Percentiles rank a stretch among this genome's conserved stretches.
phyloP scores from a whole-genome alignment of 2,113 vertebrate genomes.

The Crotalus horridus region DNA sequence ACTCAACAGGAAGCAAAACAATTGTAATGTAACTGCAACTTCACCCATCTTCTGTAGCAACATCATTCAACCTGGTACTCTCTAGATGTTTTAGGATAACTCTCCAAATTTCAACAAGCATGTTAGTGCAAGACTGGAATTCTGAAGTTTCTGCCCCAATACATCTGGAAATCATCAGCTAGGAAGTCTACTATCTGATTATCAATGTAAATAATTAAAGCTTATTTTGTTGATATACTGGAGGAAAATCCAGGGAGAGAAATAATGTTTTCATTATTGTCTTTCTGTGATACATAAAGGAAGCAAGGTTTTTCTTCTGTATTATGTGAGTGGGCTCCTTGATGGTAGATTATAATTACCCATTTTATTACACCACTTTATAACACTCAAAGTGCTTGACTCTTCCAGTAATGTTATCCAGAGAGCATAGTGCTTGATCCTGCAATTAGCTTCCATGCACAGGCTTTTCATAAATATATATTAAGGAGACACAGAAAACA shows the following conservation, averaged over 20 bases:
- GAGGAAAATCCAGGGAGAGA: background rate
- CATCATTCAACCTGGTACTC: background rate
- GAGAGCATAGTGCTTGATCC: background rate
- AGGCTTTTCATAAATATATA: slow-evolving; percentile 11
- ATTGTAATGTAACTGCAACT: background rate
- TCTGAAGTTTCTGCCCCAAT: background rate
- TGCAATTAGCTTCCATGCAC: background rate
- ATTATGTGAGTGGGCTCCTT: background rate
- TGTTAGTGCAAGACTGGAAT: background rate
- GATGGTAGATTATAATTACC: slow-evolving; percentile 12
- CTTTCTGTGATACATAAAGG: background rate
- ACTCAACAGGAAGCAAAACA: background rate
- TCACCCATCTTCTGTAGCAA: background rate
- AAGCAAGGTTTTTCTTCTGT: background rate
- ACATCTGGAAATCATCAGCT: background rate
- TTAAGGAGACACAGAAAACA: slow-evolving; percentile 25
- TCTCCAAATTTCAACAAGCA: background rate
- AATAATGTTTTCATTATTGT: background rate
- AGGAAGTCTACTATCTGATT: background rate
- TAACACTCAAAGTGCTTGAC: slow-evolving; percentile 24
- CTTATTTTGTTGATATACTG: background rate
- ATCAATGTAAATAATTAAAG: background rate
- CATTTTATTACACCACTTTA: slow-evolving; percentile 10
- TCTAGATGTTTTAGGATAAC: background rate
- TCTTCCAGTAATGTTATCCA: slow-evolving; percentile 14